phyloP scores from a whole-genome alignment of 1,140 invertebrate species.

The Drosophila neocordata region DNA sequence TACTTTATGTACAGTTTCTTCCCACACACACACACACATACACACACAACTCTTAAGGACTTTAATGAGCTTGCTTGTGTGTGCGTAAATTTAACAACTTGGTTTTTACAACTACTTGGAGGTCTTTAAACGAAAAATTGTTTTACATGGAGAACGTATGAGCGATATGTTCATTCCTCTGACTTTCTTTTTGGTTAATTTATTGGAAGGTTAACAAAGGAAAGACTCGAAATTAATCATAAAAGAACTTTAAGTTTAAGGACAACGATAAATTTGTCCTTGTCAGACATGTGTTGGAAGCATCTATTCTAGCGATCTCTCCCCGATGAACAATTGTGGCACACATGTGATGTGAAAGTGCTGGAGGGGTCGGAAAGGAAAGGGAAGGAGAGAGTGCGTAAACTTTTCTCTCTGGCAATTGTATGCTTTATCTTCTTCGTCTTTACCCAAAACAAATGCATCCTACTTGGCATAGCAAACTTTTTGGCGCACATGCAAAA shows the following conservation, averaged over 20 bases:
- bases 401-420: constrained; percentile 30
- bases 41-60: constrained; percentile 31
- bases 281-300: constrained; percentile 27
- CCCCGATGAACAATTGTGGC: constrained; percentile 53
- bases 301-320: constrained; percentile 9
- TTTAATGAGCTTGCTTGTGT: constrained; percentile 37
- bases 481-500: constrained; percentile 75
- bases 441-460: constrained; percentile 15
- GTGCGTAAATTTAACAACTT: constrained; percentile 11
- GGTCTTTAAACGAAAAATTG: constrained; percentile 40
- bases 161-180: constrained; percentile 36
- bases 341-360: too few species aligned
- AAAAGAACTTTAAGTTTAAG: constrained; percentile 59
- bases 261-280: constrained; percentile 59
- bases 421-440: constrained; percentile 10
- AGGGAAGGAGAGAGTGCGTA: constrained; percentile 11
- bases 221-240: constrained; percentile 56
- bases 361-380: constrained; percentile 12
- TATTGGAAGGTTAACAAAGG: constrained; percentile 12
- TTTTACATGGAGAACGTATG: constrained; percentile 46
- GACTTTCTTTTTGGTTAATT: constrained; percentile 13
- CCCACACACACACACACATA: too few species aligned
- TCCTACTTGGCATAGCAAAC: constrained; percentile 19
- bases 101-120: constrained; percentile 33
- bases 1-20: constrained; percentile 40